Percentiles rank a stretch among this genome's conserved stretches.
Conservation (phyloP, 2,113 vertebrate genomes). For the Sander vitreus region DNA sequence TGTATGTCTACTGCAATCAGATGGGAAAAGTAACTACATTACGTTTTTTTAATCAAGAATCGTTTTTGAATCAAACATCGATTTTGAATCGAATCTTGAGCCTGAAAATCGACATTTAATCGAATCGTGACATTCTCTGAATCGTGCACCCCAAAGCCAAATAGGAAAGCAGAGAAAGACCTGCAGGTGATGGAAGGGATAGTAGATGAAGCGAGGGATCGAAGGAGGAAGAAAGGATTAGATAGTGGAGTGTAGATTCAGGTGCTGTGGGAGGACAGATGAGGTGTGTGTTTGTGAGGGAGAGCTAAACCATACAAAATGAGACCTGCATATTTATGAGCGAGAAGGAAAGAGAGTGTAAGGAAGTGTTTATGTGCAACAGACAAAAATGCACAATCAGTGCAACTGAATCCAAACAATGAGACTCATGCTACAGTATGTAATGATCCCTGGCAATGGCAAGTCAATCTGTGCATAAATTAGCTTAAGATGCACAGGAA, state of each 20-base stretch:
- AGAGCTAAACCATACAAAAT: neutral
- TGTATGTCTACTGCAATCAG: no score
- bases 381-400: neutral
- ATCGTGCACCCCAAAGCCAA: neutral
- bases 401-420: neutral
- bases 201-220: neutral
- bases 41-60: no score
- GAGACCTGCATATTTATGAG: constrained; percentile 32
- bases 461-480: constrained; percentile 2
- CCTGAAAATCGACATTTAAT: no score
- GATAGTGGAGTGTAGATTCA: constrained; percentile 6
- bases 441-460: neutral
- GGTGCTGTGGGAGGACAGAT: constrained; percentile 11
- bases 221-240: constrained; percentile 1
- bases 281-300: constrained; percentile 4
- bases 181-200: constrained; percentile 5
- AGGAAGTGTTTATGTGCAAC: neutral
- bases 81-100: no score
- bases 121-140: no score
- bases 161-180: constrained; percentile 7
- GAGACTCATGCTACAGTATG: neutral
- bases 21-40: no score
- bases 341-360: neutral
- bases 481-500: neutral
- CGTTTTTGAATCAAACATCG: no score